Base-by-base conservation (phyloP, 1,140 invertebrate species). In the Cyphomyrmex costatus region DNA sequence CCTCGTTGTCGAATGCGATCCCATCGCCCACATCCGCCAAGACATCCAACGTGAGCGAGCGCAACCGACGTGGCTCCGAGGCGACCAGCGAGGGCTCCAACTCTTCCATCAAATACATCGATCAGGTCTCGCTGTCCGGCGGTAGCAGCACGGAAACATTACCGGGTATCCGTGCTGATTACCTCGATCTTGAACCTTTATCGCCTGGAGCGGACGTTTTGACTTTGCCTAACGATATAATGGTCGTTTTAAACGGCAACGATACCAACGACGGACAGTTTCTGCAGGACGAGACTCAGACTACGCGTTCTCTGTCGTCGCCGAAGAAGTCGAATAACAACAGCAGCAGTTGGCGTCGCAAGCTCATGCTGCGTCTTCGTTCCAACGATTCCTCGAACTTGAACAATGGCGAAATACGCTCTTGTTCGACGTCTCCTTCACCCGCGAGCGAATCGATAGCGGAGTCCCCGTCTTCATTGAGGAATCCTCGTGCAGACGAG, bases 91-190 rank as follows among this genome's bases (percentile, higher is more conserved):
- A 94, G 12, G 92, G 92, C 27, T 95, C 94, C 16, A 91, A 92
- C 16, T 94, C 94, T 0, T 95, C 94, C 3, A 94, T 95, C 53
- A 92, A 91, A 4, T 95, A 92, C 89, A 95, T 95, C 70, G 94
- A 95, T 53, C 94, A 95, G 66, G 88, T 92, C 0, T 94, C 94
- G 4, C 88, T 92, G 3, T 94, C 94, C 0, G 93, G 88, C 3
- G 90, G 90, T 0, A 94, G 94, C 30, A 94, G 94, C 70, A 95
- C 93, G 36, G 94, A 94, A 36, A 95, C 94, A 1, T 76, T 95
- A 0, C 94, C 95, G 0, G 94, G 93, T 6, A 93, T 95, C 21
- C 89, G 92, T 12, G 80, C 92, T 4, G 95, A 95, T 63, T 95
- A 95, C 42, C 86, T 95, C 19, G 95, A 95, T 3, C 79, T 85